Conservation (phyloP, 1,140 invertebrate genomes). For the Plodia interpunctella region DNA sequence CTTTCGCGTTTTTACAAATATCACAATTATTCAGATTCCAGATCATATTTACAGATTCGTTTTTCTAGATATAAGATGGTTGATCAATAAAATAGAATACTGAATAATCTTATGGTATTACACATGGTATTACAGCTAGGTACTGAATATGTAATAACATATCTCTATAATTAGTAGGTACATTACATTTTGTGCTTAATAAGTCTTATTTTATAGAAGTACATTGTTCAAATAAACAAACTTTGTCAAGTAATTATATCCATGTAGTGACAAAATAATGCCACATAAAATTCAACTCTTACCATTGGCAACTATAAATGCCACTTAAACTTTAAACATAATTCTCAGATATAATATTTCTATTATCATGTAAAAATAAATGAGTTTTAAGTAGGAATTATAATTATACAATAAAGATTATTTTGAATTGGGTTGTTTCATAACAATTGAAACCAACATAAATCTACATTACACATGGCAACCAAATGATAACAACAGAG, state of each 20-base stretch:
- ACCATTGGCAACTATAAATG: too few relatives aligned
- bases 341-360: too few relatives aligned
- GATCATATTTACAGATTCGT: neutral
- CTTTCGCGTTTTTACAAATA: constrained; percentile 2
- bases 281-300: too few relatives aligned
- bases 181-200: constrained; percentile 1
- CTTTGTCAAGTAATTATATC: neutral
- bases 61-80: neutral
- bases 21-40: constrained; percentile 12
- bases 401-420: too few relatives aligned
- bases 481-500: neutral
- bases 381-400: too few relatives aligned
- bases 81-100: neutral
- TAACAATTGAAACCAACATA: neutral
- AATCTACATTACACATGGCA: neutral
- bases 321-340: too few relatives aligned
- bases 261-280: too few relatives aligned
- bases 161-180: neutral
- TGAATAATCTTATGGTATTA: neutral
- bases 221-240: neutral
- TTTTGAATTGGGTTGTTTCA: too few relatives aligned
- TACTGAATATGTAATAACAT: neutral
- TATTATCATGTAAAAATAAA: too few relatives aligned
- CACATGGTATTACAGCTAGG: too few relatives aligned
- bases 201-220: constrained; percentile 3